These are phyloP conservation scores for Hemibagrus wyckioides DNA, from an alignment of 2,113 vertebrate genomes.

Conservation along the genomic window DNA sequence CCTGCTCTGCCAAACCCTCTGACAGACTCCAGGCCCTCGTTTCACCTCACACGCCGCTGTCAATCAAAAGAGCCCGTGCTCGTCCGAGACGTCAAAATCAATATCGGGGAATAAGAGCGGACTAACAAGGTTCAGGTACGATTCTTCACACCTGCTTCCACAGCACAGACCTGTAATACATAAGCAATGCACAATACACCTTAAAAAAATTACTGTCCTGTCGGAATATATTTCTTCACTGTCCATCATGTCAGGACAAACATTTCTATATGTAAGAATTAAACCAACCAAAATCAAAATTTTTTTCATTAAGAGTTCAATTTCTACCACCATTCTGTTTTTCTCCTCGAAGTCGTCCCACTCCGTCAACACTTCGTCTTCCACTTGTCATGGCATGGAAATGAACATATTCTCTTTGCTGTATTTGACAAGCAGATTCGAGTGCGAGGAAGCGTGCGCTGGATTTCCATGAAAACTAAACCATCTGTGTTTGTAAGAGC, in stretches of 20 bases:
- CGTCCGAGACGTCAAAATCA: constrained; percentile 37
- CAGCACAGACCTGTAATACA: not conserved
- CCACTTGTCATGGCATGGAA: not conserved
- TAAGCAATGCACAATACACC: not conserved
- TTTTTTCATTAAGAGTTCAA: too few relatives aligned
- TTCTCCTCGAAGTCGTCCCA: too few relatives aligned
- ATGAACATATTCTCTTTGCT: not conserved
- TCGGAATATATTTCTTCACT: not conserved
- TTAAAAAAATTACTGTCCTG: not conserved
- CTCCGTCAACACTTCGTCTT: not conserved
- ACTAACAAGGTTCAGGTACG: not conserved
- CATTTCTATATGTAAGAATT: not conserved
- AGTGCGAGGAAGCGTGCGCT: not conserved
- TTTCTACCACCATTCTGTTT: too few relatives aligned
- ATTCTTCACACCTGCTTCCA: not conserved
- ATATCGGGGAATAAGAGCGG: constrained; percentile 29
- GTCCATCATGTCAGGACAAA: not conserved
- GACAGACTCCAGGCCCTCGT: constrained; percentile 15
- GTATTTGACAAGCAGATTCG: constrained; percentile 7
- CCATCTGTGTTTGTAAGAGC: constrained; percentile 22
- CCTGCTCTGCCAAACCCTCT: constrained; percentile 37
- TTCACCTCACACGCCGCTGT: constrained; percentile 41
- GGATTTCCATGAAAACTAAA: constrained; percentile 2
- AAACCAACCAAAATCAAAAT: too few relatives aligned
- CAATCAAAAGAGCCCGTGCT: constrained; percentile 30